Evolutionary conservation across 2,113 vertebrate species (phyloP).

Genomic region (Dryoscopus gambensis): DNA sequence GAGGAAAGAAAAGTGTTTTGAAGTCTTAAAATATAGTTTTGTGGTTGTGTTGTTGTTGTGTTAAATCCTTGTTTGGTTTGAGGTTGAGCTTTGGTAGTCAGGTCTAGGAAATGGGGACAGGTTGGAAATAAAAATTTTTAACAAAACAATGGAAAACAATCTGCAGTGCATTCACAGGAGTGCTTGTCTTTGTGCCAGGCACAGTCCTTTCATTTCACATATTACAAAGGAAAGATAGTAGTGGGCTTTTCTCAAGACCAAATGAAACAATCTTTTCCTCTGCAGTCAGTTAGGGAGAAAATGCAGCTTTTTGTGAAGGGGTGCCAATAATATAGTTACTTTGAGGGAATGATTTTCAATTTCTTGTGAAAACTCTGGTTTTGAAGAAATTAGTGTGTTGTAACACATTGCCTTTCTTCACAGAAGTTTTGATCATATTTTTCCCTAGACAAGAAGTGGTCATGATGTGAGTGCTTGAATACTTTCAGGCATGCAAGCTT

Average conservation of each 20-base stretch:
- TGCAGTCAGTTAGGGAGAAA: neutral
- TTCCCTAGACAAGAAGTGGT: neutral
- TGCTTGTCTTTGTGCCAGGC: neutral
- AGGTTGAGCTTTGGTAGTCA: neutral
- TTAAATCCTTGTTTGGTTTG: neutral
- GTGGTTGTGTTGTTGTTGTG: neutral
- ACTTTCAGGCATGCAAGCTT: neutral
- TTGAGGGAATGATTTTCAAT: neutral
- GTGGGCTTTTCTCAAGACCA: neutral
- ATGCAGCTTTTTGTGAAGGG: neutral
- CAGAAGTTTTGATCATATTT: neutral
- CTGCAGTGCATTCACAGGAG: neutral
- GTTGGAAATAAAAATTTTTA: neutral
- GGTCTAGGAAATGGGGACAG: neutral
- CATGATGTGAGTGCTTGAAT: neutral
- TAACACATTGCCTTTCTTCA: neutral
- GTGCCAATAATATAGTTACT: neutral
- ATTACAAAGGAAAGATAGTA: neutral
- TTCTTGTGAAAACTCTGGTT: neutral
- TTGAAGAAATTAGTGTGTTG: neutral
- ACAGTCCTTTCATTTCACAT: neutral
- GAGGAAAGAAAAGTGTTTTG: neutral
- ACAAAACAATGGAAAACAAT: neutral
- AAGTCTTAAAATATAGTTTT: neutral
- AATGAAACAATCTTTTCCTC: neutral